These are phyloP conservation scores for Chitala chitala DNA, from an alignment of 2,113 vertebrate genomes.

Conservation along the genomic window DNA sequence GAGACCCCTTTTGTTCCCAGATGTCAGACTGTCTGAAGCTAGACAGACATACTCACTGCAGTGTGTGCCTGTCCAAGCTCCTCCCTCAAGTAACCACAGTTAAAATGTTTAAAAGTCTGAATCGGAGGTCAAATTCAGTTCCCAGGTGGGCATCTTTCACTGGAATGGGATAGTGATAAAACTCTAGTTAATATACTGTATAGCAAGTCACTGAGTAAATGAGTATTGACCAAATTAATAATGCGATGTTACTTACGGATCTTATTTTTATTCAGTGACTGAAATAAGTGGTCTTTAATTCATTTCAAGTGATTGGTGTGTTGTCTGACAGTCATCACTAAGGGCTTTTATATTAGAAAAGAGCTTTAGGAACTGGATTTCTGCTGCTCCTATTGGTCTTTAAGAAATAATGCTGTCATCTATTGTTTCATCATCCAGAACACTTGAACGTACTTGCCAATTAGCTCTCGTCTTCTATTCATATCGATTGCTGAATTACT, in stretches of 20 bases:
- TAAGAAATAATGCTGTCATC: constrained; percentile 1
- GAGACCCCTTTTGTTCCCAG: no score
- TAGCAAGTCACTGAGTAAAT: neutral
- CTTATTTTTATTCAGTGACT: constrained; percentile 8
- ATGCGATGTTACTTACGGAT: neutral
- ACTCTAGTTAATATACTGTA: neutral
- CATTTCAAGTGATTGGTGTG: neutral
- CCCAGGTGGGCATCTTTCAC: neutral
- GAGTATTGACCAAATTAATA: constrained; percentile 1
- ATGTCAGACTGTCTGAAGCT: no score
- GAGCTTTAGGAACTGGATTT: neutral
- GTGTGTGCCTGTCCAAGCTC: neutral
- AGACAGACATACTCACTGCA: neutral
- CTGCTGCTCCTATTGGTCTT: constrained; percentile 4
- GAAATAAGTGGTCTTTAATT: constrained; percentile 10
- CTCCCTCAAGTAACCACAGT: neutral
- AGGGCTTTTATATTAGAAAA: neutral
- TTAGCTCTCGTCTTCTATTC: constrained; percentile 18
- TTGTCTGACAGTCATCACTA: constrained; percentile 4
- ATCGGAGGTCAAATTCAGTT: neutral
- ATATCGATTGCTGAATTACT: constrained; percentile 26
- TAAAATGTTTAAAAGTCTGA: neutral
- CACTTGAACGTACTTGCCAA: constrained; percentile 16
- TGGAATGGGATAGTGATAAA: neutral
- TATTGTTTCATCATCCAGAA: constrained; percentile 14